Conservation (phyloP, 37 sponge, comb jelly and placozoan genomes). For the Diacarnus erythraeanus region DNA sequence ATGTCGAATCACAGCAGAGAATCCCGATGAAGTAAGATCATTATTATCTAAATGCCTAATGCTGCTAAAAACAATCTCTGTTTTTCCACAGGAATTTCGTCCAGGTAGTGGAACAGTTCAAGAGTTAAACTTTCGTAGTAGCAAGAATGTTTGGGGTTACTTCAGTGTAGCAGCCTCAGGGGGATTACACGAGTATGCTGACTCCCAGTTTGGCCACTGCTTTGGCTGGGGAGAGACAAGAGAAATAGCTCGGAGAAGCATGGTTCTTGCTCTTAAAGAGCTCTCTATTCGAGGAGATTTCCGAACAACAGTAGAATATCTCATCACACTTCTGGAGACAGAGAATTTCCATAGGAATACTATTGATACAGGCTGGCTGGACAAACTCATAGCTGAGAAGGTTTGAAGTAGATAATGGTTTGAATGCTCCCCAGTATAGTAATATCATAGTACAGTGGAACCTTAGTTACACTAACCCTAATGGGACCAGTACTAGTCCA, state of each 20-base stretch:
- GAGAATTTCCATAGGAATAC: conserved; percentile 78
- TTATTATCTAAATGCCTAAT: neutral
- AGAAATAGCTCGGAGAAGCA: conserved; percentile 89
- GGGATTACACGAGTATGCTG: conserved; percentile 98
- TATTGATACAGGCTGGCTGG: conserved; percentile 94
- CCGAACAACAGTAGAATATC: conserved; percentile 96
- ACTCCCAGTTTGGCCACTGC: conserved; percentile 98
- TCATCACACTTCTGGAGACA: conserved; percentile 90
- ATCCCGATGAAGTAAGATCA: conserved; percentile 89
- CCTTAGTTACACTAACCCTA: no score
- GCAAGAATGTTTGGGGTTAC: conserved; percentile 99
- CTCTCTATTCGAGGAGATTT: conserved; percentile 95
- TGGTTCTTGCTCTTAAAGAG: conserved; percentile 95
- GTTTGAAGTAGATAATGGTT: neutral
- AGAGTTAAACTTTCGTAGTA: conserved; percentile 94
- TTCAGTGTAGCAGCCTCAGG: conserved; percentile 97
- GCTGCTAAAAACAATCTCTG: neutral
- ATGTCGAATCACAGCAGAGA: conserved; percentile 98
- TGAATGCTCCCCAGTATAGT: neutral
- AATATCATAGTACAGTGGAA: no score
- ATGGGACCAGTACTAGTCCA: no score
- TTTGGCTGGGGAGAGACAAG: conserved; percentile 98
- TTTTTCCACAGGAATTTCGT: conserved; percentile 74
- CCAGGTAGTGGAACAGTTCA: conserved; percentile 94
- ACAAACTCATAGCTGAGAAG: conserved; percentile 90